phyloP scores from a whole-genome alignment of 2,797 vertebrate genomes.

The Pelochelys cantorii region DNA sequence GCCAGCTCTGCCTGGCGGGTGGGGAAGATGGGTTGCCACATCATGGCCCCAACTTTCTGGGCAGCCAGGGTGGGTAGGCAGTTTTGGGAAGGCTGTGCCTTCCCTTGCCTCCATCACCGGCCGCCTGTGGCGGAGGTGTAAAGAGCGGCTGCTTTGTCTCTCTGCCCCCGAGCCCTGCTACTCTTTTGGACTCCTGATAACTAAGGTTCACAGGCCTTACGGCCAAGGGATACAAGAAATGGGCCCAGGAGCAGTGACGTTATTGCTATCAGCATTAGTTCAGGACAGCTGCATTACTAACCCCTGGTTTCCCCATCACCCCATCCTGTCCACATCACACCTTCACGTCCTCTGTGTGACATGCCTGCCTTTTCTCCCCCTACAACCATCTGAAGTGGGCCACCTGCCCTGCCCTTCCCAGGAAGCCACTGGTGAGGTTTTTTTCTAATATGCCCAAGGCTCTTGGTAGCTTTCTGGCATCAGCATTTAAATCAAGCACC shows the following conservation, averaged over 20 bases:
- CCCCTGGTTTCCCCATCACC: accelerated
- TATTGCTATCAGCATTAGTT: neutral
- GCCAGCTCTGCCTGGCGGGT: too few species aligned
- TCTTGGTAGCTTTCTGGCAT: neutral
- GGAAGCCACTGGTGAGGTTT: neutral
- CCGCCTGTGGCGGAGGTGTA: neutral
- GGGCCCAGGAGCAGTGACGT: neutral
- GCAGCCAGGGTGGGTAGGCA: too few species aligned
- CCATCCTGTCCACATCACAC: neutral
- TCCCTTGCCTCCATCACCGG: too few species aligned
- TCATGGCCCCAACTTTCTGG: too few species aligned
- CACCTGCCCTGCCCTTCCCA: too few species aligned
- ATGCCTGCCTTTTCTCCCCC: neutral
- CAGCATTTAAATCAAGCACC: neutral
- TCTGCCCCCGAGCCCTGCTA: neutral
- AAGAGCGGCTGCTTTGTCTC: neutral
- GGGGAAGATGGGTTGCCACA: too few species aligned
- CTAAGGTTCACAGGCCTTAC: neutral
- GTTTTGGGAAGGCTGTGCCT: too few species aligned
- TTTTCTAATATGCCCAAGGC: neutral
- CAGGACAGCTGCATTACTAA: neutral
- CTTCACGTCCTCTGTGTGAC: neutral
- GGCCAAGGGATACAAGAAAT: neutral
- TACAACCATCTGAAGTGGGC: too few species aligned
- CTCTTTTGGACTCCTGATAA: neutral